A percentile compares a stretch with the other conserved stretches of the same genome.
phyloP scores from a whole-genome alignment of 1,140 invertebrate genomes.

The Bradysia coprophila region DNA sequence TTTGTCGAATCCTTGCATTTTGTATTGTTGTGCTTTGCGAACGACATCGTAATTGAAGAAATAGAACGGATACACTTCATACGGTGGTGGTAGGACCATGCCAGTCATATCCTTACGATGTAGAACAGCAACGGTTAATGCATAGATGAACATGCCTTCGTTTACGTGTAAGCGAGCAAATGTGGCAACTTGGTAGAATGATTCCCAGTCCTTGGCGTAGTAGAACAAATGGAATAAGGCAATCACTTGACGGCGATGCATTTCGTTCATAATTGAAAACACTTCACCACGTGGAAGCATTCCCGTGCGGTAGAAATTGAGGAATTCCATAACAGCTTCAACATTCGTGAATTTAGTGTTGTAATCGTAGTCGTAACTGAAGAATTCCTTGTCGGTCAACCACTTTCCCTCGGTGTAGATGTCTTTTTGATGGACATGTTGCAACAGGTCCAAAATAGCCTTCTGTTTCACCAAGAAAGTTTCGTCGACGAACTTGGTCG shows the following conservation, averaged over 20 bases:
- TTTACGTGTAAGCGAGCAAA: slow-evolving; percentile 29
- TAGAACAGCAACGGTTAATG: slow-evolving; percentile 29
- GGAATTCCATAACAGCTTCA: not conserved
- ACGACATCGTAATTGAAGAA: slow-evolving; percentile 31
- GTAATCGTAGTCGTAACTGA: too few relatives aligned
- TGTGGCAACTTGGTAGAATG: slow-evolving; percentile 33
- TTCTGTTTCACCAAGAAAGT: not conserved
- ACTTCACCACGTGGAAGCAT: slow-evolving; percentile 26
- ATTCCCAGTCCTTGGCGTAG: slow-evolving; percentile 35
- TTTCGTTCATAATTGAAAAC: slow-evolving; percentile 25
- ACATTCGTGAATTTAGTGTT: not conserved
- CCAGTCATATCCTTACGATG: slow-evolving; percentile 28
- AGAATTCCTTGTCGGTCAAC: too few relatives aligned
- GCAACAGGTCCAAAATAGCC: not conserved
- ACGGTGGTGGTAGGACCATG: slow-evolving; percentile 30
- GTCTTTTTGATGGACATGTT: slow-evolving; percentile 1
- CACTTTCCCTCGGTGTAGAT: not conserved
- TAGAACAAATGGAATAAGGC: slow-evolving; percentile 29
- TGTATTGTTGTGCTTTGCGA: slow-evolving; percentile 25
- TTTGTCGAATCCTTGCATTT: slow-evolving; percentile 26
- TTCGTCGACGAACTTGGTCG: not conserved
- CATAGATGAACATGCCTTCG: slow-evolving; percentile 29
- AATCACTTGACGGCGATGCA: slow-evolving; percentile 23
- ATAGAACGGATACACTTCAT: slow-evolving; percentile 33
- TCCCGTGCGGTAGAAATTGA: slow-evolving; percentile 4